Evolutionary conservation across 2,888 invertebrate species (phyloP).

Genomic region (Loripinus fragilis): DNA sequence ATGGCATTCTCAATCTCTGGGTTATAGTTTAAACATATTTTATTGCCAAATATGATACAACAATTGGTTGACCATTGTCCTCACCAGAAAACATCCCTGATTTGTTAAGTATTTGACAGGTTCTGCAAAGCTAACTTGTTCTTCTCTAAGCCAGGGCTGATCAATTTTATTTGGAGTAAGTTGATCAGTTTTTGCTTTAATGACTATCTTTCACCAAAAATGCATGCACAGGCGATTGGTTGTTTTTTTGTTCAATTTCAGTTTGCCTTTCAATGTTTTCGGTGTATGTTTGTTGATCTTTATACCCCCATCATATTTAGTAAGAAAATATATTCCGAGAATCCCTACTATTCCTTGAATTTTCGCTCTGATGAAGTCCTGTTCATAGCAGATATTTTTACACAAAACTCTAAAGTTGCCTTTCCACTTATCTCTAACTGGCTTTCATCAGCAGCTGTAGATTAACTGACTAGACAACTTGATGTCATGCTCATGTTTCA

Average conservation of each 20-base stretch:
- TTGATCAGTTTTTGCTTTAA: constrained; percentile 28
- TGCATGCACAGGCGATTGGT: constrained; percentile 18
- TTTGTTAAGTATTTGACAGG: constrained; percentile 13
- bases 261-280: constrained; percentile 21
- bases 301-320: constrained; percentile 35
- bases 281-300: constrained; percentile 32
- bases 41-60: too few species aligned
- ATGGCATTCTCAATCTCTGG: background rate
- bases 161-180: background rate
- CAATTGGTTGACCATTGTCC: constrained; percentile 8
- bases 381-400: background rate
- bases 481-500: background rate
- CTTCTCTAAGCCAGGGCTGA: background rate
- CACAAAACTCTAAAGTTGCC: background rate
- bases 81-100: constrained; percentile 16
- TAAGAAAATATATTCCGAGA: constrained; percentile 49
- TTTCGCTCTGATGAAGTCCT: constrained; percentile 37
- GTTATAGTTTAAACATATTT: too few species aligned
- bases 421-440: constrained; percentile 7
- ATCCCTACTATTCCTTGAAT: constrained; percentile 32
- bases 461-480: background rate
- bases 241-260: constrained; percentile 28
- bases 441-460: constrained; percentile 12
- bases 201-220: constrained; percentile 18
- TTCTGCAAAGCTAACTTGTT: background rate